A percentile compares a stretch with the other conserved stretches of the same genome.
Conservation (phyloP, 1,140 invertebrate genomes). For the Drosophila burlai region DNA sequence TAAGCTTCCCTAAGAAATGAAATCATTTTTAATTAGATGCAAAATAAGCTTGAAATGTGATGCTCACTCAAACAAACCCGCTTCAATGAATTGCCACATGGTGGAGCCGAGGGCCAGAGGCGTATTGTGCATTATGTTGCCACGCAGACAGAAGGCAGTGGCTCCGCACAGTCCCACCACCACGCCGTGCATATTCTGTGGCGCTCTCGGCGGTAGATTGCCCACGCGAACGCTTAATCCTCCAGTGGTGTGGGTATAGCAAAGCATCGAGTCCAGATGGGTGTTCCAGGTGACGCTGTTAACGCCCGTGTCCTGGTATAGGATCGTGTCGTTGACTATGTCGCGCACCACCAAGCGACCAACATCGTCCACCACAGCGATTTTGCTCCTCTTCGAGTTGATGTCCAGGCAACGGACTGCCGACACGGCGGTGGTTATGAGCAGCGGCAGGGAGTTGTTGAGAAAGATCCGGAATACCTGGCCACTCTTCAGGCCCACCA, state of each 20-base stretch:
- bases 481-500: conserved; percentile 96
- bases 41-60: background rate
- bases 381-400: conserved; percentile 90
- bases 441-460: conserved; percentile 95
- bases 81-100: conserved; percentile 98
- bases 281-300: conserved; percentile 98
- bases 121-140: conserved; percentile 95
- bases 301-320: conserved; percentile 94
- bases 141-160: conserved; percentile 97
- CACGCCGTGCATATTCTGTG: conserved; percentile 96
- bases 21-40: accelerated
- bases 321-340: conserved; percentile 89
- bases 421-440: conserved; percentile 92
- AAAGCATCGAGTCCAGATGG: conserved; percentile 96
- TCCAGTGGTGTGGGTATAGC: conserved; percentile 89
- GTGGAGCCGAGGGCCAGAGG: conserved; percentile 94
- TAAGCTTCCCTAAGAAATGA: conserved; percentile 92
- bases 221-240: conserved; percentile 83
- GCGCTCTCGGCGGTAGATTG: conserved; percentile 87
- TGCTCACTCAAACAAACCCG: conserved; percentile 92
- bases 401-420: conserved; percentile 95
- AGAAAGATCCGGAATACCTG: conserved; percentile 95
- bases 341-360: conserved; percentile 94
- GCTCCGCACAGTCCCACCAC: conserved; percentile 98
- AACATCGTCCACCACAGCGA: conserved; percentile 97